Conservation (phyloP, 2,888 invertebrate genomes). For the Kryphioiulus occultus region DNA sequence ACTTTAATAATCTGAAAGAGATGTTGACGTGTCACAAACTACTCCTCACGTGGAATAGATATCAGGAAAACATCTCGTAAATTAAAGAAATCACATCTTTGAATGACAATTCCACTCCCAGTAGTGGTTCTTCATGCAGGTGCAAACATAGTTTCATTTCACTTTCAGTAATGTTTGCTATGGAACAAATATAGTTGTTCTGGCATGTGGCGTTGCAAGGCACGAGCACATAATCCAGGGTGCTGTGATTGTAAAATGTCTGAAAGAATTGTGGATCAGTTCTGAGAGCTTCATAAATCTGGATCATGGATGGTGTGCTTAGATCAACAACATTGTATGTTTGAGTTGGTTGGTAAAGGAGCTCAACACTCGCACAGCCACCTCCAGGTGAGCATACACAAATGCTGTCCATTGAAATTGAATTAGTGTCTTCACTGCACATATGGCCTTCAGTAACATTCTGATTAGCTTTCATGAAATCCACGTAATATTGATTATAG, state of each 20-base stretch:
- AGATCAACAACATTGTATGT: neutral
- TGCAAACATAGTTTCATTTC: neutral
- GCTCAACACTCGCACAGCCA: neutral
- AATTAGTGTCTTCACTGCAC: neutral
- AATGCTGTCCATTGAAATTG: neutral
- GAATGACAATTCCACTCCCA: neutral
- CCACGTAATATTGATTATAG: neutral
- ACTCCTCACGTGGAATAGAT: too few species aligned
- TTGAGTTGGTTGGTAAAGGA: constrained; percentile 40
- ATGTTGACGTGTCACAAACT: too few species aligned
- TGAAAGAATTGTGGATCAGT: neutral
- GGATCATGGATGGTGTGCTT: neutral
- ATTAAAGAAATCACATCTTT: neutral
- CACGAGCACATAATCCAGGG: neutral
- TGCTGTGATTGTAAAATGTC: neutral
- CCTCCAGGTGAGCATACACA: neutral
- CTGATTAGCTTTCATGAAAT: constrained; percentile 46
- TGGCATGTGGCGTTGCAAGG: constrained; percentile 7
- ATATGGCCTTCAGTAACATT: constrained; percentile 30
- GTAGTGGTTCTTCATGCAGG: neutral
- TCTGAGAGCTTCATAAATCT: neutral
- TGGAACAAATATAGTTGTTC: constrained; percentile 21
- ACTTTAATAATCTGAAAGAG: too few species aligned
- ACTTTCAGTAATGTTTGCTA: constrained; percentile 33
- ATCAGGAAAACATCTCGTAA: neutral